Evolutionary conservation across 2,797 vertebrate genomes (phyloP).

Genomic region (Coranthus polyacanthus): DNA sequence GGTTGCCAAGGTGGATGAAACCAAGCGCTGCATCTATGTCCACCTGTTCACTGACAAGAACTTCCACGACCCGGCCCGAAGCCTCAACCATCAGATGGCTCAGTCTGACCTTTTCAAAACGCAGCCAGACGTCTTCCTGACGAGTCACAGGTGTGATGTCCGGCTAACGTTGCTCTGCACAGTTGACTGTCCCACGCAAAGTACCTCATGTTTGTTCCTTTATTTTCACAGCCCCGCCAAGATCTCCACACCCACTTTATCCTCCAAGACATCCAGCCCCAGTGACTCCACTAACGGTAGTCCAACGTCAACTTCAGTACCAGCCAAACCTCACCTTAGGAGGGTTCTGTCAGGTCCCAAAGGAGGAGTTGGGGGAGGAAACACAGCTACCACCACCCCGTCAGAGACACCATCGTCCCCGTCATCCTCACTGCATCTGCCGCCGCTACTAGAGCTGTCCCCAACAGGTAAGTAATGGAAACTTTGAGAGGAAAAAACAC

Average conservation of each 20-base stretch:
- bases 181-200: too few species aligned
- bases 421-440: conserved; percentile 77
- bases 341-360: conserved; percentile 56
- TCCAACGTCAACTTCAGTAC: conserved; percentile 34
- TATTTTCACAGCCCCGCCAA: conserved; percentile 63
- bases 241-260: conserved; percentile 42
- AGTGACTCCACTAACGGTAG: conserved; percentile 54
- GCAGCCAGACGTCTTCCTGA: conserved; percentile 89
- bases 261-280: conserved; percentile 52
- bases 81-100: conserved; percentile 92
- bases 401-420: conserved; percentile 43
- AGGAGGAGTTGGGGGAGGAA: conserved; percentile 45
- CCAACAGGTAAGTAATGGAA: conserved; percentile 81
- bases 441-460: conserved; percentile 88
- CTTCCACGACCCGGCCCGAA: conserved; percentile 86
- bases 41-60: conserved; percentile 93
- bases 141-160: conserved; percentile 82
- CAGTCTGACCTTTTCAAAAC: conserved; percentile 92
- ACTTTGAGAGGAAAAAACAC: too few species aligned
- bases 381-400: conserved; percentile 22
- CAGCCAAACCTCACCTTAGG: conserved; percentile 60
- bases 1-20: conserved; percentile 90
- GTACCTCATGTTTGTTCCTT: background rate
- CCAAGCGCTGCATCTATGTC: conserved; percentile 85
- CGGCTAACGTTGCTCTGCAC: background rate